Conservation (phyloP, 1,140 invertebrate genomes). For the Venturia canescens region DNA sequence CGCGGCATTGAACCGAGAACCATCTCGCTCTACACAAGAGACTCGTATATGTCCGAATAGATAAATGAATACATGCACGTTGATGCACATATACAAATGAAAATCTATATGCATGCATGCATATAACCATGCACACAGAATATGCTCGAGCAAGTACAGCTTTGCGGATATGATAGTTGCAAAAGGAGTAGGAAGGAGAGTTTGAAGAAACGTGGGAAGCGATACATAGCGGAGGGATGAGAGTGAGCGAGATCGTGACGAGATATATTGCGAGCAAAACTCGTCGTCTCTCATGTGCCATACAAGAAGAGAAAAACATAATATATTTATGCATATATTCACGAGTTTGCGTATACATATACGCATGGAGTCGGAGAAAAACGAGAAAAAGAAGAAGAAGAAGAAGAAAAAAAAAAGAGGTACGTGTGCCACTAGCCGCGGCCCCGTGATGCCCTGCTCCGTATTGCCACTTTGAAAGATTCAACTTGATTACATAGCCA, state of each 20-base stretch:
- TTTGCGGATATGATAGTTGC: not conserved
- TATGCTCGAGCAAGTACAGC: conserved; percentile 30
- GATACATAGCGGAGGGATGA: conserved; percentile 42
- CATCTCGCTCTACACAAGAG: not conserved
- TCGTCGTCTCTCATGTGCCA: conserved; percentile 15
- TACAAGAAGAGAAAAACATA: not conserved
- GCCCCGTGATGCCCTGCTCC: conserved; percentile 67
- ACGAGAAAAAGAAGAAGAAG: conserved; percentile 1
- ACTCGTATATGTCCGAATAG: not conserved
- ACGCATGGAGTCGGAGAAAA: conserved; percentile 27
- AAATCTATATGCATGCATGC: not conserved
- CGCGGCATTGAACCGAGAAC: conserved; percentile 49
- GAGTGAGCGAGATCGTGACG: conserved; percentile 48
- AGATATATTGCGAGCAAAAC: conserved; percentile 46
- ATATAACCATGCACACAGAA: conserved; percentile 3
- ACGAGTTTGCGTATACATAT: not conserved
- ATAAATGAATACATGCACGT: not conserved
- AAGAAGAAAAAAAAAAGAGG: conserved; percentile 21
- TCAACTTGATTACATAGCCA: conserved; percentile 60
- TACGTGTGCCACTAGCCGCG: conserved; percentile 65
- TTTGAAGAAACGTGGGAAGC: conserved; percentile 52
- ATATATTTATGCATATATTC: no score
- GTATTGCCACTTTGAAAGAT: conserved; percentile 63
- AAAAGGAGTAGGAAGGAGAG: conserved; percentile 36
- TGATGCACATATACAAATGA: no score